Conservation (phyloP, 2,888 invertebrate genomes). For the Polyommatus iphigenia region DNA sequence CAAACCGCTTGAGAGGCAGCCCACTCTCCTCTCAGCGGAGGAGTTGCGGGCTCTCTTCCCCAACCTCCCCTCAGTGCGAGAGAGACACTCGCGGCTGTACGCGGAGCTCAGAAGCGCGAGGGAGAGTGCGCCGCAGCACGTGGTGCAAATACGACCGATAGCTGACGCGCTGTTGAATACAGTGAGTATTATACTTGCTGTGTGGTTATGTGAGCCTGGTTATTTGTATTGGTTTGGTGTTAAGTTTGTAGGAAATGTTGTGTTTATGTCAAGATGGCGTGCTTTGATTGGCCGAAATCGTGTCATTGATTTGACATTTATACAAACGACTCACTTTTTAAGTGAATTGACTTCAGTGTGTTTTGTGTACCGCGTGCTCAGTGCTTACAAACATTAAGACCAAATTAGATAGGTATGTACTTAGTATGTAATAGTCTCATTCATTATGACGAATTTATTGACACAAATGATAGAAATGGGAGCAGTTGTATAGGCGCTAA, state of each 20-base stretch:
- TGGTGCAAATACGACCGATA: conserved; percentile 60
- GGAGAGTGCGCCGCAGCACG: conserved; percentile 47
- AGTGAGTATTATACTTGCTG: conserved; percentile 53
- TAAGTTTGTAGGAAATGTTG: not conserved
- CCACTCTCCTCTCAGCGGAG: conserved; percentile 84
- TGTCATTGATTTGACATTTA: too few species aligned
- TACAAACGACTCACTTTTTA: too few species aligned
- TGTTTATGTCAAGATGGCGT: too few species aligned
- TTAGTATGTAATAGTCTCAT: too few species aligned
- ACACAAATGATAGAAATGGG: too few species aligned
- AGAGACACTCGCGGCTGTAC: conserved; percentile 63
- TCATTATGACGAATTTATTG: too few species aligned
- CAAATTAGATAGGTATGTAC: too few species aligned
- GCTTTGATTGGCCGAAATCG: too few species aligned
- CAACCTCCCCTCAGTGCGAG: conserved; percentile 89
- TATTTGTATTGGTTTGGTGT: not conserved
- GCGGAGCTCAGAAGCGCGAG: conserved; percentile 56
- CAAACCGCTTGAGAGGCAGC: conserved; percentile 84
- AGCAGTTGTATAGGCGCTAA: too few species aligned
- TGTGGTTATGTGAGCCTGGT: not conserved
- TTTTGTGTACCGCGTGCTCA: too few species aligned
- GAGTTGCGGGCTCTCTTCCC: conserved; percentile 90
- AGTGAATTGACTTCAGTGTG: too few species aligned
- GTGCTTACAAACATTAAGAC: too few species aligned
- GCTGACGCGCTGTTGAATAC: conserved; percentile 68